Conservation (phyloP, 2,888 invertebrate species). For the Caenorhabditis sp. region DNA sequence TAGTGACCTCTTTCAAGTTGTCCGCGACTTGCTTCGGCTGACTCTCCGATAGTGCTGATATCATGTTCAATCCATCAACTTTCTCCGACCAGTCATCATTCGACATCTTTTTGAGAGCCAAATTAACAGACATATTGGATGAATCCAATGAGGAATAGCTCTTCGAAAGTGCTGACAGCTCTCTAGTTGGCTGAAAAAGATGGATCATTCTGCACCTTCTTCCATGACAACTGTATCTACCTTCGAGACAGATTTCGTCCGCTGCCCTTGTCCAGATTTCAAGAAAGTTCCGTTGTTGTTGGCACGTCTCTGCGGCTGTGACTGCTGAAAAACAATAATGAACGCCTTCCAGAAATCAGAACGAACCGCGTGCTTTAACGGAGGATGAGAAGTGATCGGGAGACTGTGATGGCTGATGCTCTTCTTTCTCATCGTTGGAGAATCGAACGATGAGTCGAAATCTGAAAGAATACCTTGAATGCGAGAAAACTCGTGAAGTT, state of each 20-base stretch:
- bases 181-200: constrained; percentile 33
- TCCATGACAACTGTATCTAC: background rate
- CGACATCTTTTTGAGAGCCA: constrained; percentile 69
- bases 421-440: constrained; percentile 61
- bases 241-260: constrained; percentile 53
- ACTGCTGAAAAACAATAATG: constrained; percentile 47
- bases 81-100: constrained; percentile 86
- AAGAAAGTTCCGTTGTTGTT: constrained; percentile 46
- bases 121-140: constrained; percentile 58
- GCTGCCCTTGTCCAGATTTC: constrained; percentile 53
- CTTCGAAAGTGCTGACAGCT: constrained; percentile 39
- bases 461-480: constrained; percentile 36
- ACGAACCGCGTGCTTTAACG: constrained; percentile 57
- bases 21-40: constrained; percentile 66
- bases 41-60: constrained; percentile 66
- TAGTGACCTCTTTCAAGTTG: constrained; percentile 67
- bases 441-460: constrained; percentile 29
- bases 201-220: background rate
- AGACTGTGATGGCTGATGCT: constrained; percentile 72
- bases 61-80: constrained; percentile 87
- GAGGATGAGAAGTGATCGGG: constrained; percentile 66
- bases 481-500: background rate
- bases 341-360: too few species aligned
- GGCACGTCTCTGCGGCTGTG: constrained; percentile 56
- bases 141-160: constrained; percentile 50